phyloP scores from a whole-genome alignment of 2,113 vertebrate genomes.

The Suncus etruscus region DNA sequence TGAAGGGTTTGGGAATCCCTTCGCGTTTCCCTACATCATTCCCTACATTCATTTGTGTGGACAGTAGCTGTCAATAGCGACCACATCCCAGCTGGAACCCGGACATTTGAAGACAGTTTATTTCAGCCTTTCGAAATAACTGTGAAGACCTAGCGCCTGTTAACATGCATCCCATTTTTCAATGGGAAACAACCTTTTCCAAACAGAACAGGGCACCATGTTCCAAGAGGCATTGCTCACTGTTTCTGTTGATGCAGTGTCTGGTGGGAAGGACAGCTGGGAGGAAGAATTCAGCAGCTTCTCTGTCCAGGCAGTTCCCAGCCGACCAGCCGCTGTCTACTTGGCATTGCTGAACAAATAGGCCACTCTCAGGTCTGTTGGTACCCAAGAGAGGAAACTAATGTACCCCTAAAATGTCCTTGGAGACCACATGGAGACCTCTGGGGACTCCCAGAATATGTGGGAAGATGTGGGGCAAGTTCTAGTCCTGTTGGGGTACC shows the following conservation, averaged over 20 bases:
- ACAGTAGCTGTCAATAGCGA: neutral
- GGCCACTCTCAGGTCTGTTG: too few species aligned
- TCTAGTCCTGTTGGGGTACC: too few species aligned
- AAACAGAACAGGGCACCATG: too few species aligned
- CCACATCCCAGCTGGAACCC: neutral
- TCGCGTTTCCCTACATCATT: neutral
- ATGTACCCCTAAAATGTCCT: neutral
- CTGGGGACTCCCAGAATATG: too few species aligned
- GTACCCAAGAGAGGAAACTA: neutral
- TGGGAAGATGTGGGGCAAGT: too few species aligned
- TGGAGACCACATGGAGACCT: neutral
- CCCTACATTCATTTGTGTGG: neutral
- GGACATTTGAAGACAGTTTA: neutral
- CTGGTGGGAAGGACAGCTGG: neutral
- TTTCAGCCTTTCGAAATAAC: constrained; percentile 7
- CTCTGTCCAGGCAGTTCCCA: neutral
- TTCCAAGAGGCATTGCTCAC: neutral
- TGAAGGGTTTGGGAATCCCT: neutral
- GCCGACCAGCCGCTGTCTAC: neutral
- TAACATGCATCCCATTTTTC: neutral
- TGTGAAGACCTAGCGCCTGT: neutral
- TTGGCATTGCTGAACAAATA: neutral
- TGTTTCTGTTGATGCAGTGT: neutral
- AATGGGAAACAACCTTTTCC: neutral
- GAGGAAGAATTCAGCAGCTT: neutral